These are phyloP conservation scores for Drosophila anomalata DNA, from an alignment of 2,888 invertebrate species.

Conservation along the genomic window DNA sequence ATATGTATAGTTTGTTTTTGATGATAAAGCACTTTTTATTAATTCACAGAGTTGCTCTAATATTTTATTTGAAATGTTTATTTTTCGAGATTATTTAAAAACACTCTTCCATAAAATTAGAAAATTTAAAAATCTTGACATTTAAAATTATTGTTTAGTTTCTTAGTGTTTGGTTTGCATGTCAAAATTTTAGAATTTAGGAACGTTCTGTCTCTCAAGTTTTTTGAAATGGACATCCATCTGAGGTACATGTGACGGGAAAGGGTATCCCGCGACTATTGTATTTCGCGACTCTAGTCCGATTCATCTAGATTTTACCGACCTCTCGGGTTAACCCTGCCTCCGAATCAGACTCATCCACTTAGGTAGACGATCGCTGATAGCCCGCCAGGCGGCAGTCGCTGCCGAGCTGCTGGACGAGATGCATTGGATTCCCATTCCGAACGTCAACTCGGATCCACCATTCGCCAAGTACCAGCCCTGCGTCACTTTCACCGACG, in stretches of 20 bases:
- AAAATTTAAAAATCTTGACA: too few relatives aligned
- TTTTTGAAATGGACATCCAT: neutral
- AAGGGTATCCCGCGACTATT: neutral
- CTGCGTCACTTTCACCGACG: conserved; percentile 30
- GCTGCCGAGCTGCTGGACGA: neutral
- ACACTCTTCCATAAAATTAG: too few relatives aligned
- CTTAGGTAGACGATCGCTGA: neutral
- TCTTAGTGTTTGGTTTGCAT: neutral
- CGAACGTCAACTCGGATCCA: neutral
- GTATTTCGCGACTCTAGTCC: neutral
- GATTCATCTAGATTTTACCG: neutral
- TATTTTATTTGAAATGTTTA: too few relatives aligned
- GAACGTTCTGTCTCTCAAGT: neutral
- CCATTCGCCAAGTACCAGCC: conserved; percentile 10
- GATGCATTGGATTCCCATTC: neutral
- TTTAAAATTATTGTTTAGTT: neutral
- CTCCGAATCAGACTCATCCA: neutral
- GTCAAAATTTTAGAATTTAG: neutral
- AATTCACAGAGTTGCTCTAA: too few relatives aligned
- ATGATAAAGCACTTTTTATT: too few relatives aligned
- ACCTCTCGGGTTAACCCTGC: neutral
- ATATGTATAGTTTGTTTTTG: too few relatives aligned
- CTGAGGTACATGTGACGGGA: neutral
- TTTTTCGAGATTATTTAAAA: too few relatives aligned
- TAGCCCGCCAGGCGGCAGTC: neutral